Base-by-base conservation (phyloP, 2,888 invertebrate genomes). In the Acanthopleura granulata region DNA sequence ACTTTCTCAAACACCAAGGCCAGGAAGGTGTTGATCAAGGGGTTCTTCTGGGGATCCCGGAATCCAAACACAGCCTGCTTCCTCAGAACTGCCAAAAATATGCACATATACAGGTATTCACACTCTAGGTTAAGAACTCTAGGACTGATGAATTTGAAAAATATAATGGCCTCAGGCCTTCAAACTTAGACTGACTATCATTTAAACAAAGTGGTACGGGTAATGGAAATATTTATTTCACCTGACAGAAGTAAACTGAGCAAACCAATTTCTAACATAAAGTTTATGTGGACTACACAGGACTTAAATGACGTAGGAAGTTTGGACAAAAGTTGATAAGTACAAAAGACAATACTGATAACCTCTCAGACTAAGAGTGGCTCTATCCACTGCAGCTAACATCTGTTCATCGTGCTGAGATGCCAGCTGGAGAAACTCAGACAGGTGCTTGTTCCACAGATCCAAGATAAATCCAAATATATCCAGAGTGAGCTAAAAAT, bases 1-100 rank as follows among this genome's bases (percentile, higher is more conserved):
- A 87, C 73, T 69, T 84, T 84, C 18, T 83, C 75, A 76, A 87
- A 87, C 40, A 87, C 80, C 30, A 94, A 93, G 88, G 94, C 94
- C 75, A 97, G 90, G 88, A 97, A 97, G 0, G 93, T 93, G 89
- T 94, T 93, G 29, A 95, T 95, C 83, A 95, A 94, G 78, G 93
- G 93, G 83, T 93, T 94, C 84, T 94, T 93, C 76, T 95, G 94
- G 0, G 95, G 95, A 82, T 94, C 94, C 84, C 93, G 93, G 83
- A 96, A 95, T 0, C 97, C 97, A 87, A 94, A 94, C 27, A 95
- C 93, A 0, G 95, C 94, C 71, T 97, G 91, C 89, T 96, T 96
- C 83, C 96, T 93, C 81, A 98, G 90, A 85, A 97, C 95, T 91
- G 81, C 50, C 85, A 85, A 70, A 72, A 74, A 79, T 62, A 73